Base-by-base conservation (phyloP, 2,888 invertebrate species). In the Dicranocentrus wangi region DNA sequence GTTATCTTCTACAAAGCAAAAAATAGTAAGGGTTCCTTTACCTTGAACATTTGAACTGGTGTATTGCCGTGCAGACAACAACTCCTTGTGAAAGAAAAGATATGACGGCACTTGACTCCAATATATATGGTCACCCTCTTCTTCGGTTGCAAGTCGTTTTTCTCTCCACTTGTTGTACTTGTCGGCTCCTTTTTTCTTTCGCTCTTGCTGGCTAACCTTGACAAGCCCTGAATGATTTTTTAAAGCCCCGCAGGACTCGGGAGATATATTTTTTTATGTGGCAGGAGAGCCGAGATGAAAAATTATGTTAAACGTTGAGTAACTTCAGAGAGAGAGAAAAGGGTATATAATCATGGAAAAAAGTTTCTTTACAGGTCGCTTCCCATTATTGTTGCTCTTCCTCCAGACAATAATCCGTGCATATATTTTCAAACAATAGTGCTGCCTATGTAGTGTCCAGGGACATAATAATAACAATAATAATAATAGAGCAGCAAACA, bases 221-320 rank as follows among this genome's bases (percentile, higher is more conserved):
- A 66, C 47, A 47, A 25, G 23, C 23, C 25, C 55, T 55, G 58
- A 69, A 69, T 25, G 55, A 69, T 25, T 73, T 73, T 71, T 21
- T 28, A 63, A 73, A 73, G 72, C 63, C 72, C 63, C 72, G 47
- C 47, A 47, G 25, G 43, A 47, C 15, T 5, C 7, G 2, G 13
- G n/a, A 15, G 15, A n/a, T 32, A 32, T 32, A 32, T 32, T 47
- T 47, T 47, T 7, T 7, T 32, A 10, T 32, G 32, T 32, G 32
- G 32, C 32, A 32, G 32, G 13, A 15, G 3, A 42, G 19, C 21
- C 13, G 51, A 69, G 19, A 60, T 71, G 71, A 71, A 60, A 71
- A 71, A 71, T 70, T 70, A 69, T 70, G 55, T 70, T 70, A 58
- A 70, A 58, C 51, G 68, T 69, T 43, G 68, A 53, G 32, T 43